Evolutionary conservation across 2,888 invertebrate species (phyloP), one percentile per base, ranked within the genome.

Genomic region (Julus scanicus): DNA sequence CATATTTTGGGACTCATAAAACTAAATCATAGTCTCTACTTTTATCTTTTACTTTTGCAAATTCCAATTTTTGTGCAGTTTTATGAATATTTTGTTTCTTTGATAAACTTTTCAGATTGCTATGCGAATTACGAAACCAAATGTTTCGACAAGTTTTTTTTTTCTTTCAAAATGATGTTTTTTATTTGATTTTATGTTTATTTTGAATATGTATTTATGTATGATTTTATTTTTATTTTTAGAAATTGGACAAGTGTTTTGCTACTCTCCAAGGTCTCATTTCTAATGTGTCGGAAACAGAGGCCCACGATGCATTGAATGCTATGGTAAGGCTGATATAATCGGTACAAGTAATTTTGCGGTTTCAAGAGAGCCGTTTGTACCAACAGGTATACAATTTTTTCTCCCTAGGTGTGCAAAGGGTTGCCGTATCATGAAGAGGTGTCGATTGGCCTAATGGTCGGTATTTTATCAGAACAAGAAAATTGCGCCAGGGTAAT

Each of bases 391-490:
- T 17, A 5, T 4, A 29, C 37, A 2, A 5, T 29, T 84, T 17
- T 37, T 5, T 84, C 5, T 88, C 83, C 29, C 89, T 44, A 92
- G 92, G 91, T 92, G 5, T 95, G 96, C 92, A 97, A 97, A 92
- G 96, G 96, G 90, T 90, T 91, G 39, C 94, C 94, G 91, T 96
- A 96, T 91, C 97, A 98, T 93, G 98, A 99, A 92, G 98, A 99
- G 91, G 96, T 98, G 89, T 97, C 97, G 88, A 93, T 98, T 90
- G 99, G 98, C 88, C 94, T 99, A 92, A 93, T 99, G 89, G 96
- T 96, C 92, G 95, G 95, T 89, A 97, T 98, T 91, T 94, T 99
- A 90, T 95, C 96, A 39, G 98, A 99, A 92, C 95, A 96, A 89
- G 94, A 94, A 90, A 95, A 95, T 92, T 97, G 97, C 80, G 94